Conservation (phyloP, 2,797 vertebrate genomes). For the Hypotaenidia okinawae region DNA sequence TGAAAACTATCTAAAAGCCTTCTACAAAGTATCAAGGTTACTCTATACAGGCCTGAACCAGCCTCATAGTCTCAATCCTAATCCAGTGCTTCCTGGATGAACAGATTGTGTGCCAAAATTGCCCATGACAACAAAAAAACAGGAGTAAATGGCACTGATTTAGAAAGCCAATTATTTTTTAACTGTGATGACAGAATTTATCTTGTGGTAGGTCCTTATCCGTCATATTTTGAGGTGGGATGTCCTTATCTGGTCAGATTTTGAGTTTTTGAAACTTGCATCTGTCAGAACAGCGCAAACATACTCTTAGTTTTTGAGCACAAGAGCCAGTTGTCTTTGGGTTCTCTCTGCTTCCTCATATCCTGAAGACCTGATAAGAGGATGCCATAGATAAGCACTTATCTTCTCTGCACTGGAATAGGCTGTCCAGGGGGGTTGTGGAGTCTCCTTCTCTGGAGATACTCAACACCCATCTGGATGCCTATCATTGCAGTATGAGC, state of each 20-base stretch:
- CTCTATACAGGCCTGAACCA: background rate
- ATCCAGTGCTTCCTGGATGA: background rate
- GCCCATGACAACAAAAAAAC: background rate
- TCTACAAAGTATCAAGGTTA: background rate
- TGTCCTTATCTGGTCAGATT: background rate
- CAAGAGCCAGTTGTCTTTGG: background rate
- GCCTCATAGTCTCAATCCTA: background rate
- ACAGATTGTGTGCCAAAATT: background rate
- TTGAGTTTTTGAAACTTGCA: background rate
- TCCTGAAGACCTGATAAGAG: background rate
- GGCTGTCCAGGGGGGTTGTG: too few relatives aligned
- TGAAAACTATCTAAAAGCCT: background rate
- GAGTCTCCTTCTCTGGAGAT: too few relatives aligned
- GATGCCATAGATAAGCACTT: background rate
- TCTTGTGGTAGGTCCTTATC: background rate
- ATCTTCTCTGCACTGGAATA: too few relatives aligned
- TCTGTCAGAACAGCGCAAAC: background rate
- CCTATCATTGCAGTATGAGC: too few relatives aligned
- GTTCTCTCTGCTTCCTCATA: too few relatives aligned
- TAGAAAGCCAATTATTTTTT: background rate
- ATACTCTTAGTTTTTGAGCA: background rate
- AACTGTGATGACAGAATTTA: background rate
- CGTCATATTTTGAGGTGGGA: background rate
- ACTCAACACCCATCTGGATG: too few relatives aligned
- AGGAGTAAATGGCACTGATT: background rate